Evolutionary conservation across 2,797 vertebrate genomes (phyloP).

Genomic region (Lacerta bilineata): DNA sequence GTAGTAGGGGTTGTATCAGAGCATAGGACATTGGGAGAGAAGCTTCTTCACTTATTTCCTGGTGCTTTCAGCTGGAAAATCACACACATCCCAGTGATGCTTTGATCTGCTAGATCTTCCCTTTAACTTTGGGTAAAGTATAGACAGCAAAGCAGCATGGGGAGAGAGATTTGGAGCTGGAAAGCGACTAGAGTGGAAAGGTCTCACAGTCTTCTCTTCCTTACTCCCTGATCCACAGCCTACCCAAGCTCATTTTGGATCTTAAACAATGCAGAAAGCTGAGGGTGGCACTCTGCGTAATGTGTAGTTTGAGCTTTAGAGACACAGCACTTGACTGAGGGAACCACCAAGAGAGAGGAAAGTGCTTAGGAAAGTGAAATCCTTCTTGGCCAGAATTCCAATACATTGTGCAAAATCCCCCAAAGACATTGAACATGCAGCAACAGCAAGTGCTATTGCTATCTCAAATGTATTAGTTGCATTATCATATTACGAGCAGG

Average conservation of each 20-base stretch:
- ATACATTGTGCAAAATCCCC: not conserved
- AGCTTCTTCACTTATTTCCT: not conserved
- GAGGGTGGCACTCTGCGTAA: not conserved
- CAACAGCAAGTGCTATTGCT: not conserved
- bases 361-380: not conserved
- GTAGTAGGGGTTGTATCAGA: not conserved
- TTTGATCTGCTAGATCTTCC: no score
- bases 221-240: not conserved
- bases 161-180: not conserved
- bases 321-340: not conserved
- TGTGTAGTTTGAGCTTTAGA: not conserved
- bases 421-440: not conserved
- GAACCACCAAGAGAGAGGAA: constrained; percentile 8
- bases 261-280: not conserved
- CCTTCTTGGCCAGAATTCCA: not conserved
- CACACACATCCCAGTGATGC: not conserved
- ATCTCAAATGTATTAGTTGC: not conserved
- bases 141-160: not conserved
- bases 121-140: no score
- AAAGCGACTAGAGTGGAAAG: not conserved
- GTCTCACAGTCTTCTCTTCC: not conserved
- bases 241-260: constrained; percentile 2
- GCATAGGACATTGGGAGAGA: not conserved
- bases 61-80: not conserved
- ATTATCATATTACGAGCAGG: not conserved